A percentile compares a stretch with the other conserved stretches of the same genome.
phyloP scores from a whole-genome alignment of 2,888 invertebrate species.

The Acleris emargana region DNA sequence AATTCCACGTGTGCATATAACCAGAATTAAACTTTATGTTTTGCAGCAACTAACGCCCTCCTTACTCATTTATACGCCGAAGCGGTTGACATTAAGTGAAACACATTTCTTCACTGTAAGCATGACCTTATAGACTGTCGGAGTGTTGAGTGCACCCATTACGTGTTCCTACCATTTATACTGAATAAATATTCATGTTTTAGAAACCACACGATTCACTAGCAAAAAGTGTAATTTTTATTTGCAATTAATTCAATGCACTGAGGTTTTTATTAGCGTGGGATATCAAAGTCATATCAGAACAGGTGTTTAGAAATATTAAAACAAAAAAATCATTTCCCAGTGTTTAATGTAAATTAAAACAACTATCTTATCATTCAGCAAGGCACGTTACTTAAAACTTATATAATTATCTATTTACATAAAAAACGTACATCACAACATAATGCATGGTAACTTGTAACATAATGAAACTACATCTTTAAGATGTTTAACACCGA shows the following conservation, averaged over 20 bases:
- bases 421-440: slow-evolving; percentile 28
- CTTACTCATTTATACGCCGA: not conserved
- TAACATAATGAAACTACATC: slow-evolving; percentile 10
- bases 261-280: too few relatives aligned
- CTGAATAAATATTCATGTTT: not conserved
- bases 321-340: not conserved
- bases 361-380: slow-evolving; percentile 22
- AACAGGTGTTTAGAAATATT: not conserved
- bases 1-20: not conserved
- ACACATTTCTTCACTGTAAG: not conserved
- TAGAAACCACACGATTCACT: not conserved
- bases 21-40: not conserved
- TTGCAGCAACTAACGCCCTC: not conserved
- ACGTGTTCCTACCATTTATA: not conserved
- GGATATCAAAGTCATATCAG: too few relatives aligned
- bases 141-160: not conserved
- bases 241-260: too few relatives aligned
- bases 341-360: slow-evolving; percentile 29
- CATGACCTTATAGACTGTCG: not conserved
- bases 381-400: slow-evolving; percentile 57
- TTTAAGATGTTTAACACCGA: slow-evolving; percentile 14
- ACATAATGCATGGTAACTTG: slow-evolving; percentile 30
- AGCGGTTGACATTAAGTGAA: slow-evolving; percentile 14
- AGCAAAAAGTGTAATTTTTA: too few relatives aligned
- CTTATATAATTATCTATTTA: slow-evolving; percentile 47